Conservation (phyloP, 1,140 invertebrate genomes). For the Dreissena polymorpha region DNA sequence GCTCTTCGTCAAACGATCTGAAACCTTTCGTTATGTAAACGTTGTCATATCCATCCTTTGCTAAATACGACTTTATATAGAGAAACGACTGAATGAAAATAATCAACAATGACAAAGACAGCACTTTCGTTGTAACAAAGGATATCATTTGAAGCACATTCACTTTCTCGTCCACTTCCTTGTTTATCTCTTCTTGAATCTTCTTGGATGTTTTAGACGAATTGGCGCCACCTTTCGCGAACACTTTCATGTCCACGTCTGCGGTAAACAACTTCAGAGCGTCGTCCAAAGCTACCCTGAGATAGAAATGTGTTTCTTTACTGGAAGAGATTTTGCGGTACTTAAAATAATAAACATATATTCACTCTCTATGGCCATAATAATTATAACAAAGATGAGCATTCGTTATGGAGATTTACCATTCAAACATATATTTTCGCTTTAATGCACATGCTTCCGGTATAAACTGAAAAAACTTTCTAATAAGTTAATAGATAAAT, state of each 20-base stretch:
- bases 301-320: neutral
- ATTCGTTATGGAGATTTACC: no score
- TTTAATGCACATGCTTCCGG: no score
- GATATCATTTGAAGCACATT: slow-evolving; percentile 3
- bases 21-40: slow-evolving; percentile 51
- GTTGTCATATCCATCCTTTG: slow-evolving; percentile 52
- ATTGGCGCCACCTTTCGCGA: neutral
- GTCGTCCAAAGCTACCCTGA: neutral
- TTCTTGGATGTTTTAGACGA: neutral
- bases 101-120: slow-evolving; percentile 27
- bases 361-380: no score
- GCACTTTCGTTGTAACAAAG: slow-evolving; percentile 9
- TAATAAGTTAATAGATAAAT: no score
- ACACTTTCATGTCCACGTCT: neutral
- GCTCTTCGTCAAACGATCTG: slow-evolving; percentile 21
- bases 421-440: no score
- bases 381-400: no score
- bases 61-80: slow-evolving; percentile 44
- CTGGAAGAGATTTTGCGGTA: no score
- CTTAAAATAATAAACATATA: no score
- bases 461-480: no score
- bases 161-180: slow-evolving; percentile 6
- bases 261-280: slow-evolving; percentile 9
- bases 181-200: slow-evolving; percentile 18
- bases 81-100: slow-evolving; percentile 45